Evolutionary conservation across 2,888 invertebrate genomes (phyloP).

Genomic region (Dicyrtoma fusca): DNA sequence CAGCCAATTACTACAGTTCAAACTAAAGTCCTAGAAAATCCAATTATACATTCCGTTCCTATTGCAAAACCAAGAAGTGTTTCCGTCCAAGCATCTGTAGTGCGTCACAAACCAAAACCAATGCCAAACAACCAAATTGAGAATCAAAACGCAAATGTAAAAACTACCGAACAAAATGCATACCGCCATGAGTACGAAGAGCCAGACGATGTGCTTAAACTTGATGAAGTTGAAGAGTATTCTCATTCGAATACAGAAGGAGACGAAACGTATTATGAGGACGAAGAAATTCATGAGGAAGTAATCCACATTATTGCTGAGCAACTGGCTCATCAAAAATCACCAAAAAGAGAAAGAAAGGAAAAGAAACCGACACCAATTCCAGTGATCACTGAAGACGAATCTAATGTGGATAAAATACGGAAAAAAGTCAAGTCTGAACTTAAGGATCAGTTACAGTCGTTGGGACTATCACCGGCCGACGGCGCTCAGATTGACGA

Average conservation of each 20-base stretch:
- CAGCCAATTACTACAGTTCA: too few relatives aligned
- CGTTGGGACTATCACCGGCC: conserved; percentile 6
- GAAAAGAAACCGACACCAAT: not conserved
- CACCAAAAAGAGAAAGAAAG: not conserved
- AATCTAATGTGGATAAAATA: not conserved
- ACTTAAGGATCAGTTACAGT: not conserved
- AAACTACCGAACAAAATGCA: not conserved
- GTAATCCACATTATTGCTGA: not conserved
- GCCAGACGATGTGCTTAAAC: conserved; percentile 14
- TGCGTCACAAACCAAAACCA: too few relatives aligned
- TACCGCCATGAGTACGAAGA: conserved; percentile 26
- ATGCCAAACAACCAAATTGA: not conserved
- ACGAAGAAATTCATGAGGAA: not conserved
- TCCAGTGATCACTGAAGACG: conserved; percentile 14
- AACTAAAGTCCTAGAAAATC: not conserved
- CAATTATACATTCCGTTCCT: too few relatives aligned
- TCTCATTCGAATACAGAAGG: not conserved
- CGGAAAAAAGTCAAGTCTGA: conserved; percentile 13
- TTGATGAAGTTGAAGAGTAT: conserved; percentile 21
- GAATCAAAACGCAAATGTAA: not conserved
- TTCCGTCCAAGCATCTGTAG: too few relatives aligned
- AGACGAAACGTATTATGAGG: not conserved
- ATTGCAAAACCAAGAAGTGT: conserved; percentile 15
- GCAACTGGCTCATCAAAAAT: not conserved
- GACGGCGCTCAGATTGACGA: not conserved